These are phyloP conservation scores for Drosophila sp. DNA, from an alignment of 1,140 invertebrate species.

Conservation along the genomic window DNA sequence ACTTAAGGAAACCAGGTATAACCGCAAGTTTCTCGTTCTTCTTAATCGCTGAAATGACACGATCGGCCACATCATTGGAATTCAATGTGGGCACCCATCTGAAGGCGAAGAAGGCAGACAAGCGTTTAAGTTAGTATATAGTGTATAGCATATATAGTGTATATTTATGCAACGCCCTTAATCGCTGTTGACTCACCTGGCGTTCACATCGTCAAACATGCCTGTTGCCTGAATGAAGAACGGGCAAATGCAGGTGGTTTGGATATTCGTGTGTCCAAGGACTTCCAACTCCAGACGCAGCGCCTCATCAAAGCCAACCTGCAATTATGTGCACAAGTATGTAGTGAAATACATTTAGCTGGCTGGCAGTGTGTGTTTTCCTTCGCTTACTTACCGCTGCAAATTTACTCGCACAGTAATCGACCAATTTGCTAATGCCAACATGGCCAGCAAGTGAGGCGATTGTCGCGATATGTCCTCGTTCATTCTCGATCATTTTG, in stretches of 20 bases:
- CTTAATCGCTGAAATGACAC: conserved; percentile 92
- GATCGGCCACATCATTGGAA: conserved; percentile 93
- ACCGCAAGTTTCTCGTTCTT: conserved; percentile 92
- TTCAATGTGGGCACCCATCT: conserved; percentile 93
- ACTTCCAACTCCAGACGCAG: conserved; percentile 90
- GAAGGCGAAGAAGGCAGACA: conserved; percentile 42
- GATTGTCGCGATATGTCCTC: conserved; percentile 96
- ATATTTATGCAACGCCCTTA: conserved; percentile 19
- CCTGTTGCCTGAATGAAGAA: conserved; percentile 96
- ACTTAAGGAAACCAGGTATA: conserved; percentile 90
- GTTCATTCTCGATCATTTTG: conserved; percentile 84
- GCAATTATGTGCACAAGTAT: conserved; percentile 54
- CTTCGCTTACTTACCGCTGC: conserved; percentile 89
- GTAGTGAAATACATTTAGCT: conserved; percentile 21
- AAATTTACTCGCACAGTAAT: conserved; percentile 98
- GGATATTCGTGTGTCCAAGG: conserved; percentile 89
- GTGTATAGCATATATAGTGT: no score
- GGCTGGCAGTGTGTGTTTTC: conserved; percentile 23
- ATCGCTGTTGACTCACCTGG: conserved; percentile 87
- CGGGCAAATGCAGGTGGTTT: conserved; percentile 96
- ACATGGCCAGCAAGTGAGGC: conserved; percentile 95
- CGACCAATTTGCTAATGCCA: conserved; percentile 93
- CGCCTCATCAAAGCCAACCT: conserved; percentile 94
- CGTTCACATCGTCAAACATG: conserved; percentile 96
- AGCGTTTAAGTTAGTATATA: conserved; percentile 29